Conservation (phyloP, 2,797 vertebrate genomes). For the Sparus aurata region DNA sequence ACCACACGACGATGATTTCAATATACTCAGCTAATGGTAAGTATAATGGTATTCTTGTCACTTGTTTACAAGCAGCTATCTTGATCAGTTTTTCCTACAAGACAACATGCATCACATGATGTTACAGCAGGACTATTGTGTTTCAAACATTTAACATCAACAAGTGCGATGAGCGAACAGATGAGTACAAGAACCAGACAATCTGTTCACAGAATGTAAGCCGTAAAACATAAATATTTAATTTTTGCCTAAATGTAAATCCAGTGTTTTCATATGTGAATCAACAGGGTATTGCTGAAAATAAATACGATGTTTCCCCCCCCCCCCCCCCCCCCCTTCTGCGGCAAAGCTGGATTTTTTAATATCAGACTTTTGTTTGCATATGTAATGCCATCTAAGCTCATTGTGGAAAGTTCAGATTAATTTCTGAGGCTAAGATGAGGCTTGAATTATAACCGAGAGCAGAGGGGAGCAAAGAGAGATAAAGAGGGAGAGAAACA, state of each 20-base stretch:
- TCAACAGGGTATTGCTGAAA: conserved; percentile 38
- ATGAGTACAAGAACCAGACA: conserved; percentile 6
- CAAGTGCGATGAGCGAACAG: neutral
- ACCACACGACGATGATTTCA: too few relatives aligned
- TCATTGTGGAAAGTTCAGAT: conserved; percentile 81
- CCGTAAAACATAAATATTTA: conserved; percentile 36
- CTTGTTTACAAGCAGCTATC: neutral
- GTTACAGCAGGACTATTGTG: neutral
- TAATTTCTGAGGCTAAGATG: conserved; percentile 78
- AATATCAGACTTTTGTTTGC: conserved; percentile 82
- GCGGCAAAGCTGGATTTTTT: conserved; percentile 72
- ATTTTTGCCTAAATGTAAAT: conserved; percentile 44
- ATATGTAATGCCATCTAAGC: conserved; percentile 84
- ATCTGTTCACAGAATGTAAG: conserved; percentile 36
- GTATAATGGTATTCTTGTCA: neutral
- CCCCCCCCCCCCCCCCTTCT: conserved; percentile 23
- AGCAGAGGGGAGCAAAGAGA: conserved; percentile 34
- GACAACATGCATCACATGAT: neutral
- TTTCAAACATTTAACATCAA: neutral
- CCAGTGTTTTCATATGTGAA: conserved; percentile 46
- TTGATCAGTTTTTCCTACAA: neutral
- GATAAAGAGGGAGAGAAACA: conserved; percentile 54
- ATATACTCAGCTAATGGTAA: too few relatives aligned
- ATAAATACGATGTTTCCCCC: conserved; percentile 46
- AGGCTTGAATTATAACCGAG: conserved; percentile 69